A percentile compares a stretch with the other conserved stretches of the same genome.
Evolutionary conservation across 2,888 invertebrate species (phyloP).

Genomic region (Netelia fuscicornis): DNA sequence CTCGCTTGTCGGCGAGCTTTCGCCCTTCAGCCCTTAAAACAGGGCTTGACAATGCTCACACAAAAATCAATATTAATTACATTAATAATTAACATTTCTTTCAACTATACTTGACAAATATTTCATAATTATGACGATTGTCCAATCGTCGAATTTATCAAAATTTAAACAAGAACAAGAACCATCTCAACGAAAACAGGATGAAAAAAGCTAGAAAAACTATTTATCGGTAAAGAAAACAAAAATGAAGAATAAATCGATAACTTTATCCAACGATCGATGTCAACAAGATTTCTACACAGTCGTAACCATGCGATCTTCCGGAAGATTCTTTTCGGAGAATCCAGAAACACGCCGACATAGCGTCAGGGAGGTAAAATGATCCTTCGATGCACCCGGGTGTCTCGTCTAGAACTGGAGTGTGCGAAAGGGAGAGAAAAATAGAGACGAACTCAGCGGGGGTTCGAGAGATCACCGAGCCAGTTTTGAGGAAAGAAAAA

Average conservation of each 20-base stretch:
- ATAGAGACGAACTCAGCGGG: constrained; percentile 56
- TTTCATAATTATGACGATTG: not conserved
- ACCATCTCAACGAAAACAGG: no score
- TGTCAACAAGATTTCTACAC: constrained; percentile 25
- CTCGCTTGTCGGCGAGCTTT: constrained; percentile 69
- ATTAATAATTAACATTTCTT: not conserved
- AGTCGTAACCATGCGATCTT: constrained; percentile 20
- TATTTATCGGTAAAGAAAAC: not conserved
- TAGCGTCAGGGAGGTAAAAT: constrained; percentile 46
- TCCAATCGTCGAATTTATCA: not conserved
- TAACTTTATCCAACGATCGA: not conserved
- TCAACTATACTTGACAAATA: not conserved
- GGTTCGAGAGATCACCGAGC: constrained; percentile 56
- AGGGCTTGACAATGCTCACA: constrained; percentile 21
- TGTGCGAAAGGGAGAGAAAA: not conserved
- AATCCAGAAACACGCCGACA: constrained; percentile 54
- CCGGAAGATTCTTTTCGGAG: constrained; percentile 50
- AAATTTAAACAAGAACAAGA: not conserved
- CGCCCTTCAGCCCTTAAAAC: constrained; percentile 33
- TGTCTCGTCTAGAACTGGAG: constrained; percentile 4
- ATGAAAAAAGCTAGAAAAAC: not conserved
- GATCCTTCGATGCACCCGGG: constrained; percentile 70
- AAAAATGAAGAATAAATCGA: not conserved
- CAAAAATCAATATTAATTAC: constrained; percentile 6
- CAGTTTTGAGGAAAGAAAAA: constrained; percentile 23